Conservation (phyloP, 1,140 invertebrate genomes). For the Mylabris phalerata region DNA sequence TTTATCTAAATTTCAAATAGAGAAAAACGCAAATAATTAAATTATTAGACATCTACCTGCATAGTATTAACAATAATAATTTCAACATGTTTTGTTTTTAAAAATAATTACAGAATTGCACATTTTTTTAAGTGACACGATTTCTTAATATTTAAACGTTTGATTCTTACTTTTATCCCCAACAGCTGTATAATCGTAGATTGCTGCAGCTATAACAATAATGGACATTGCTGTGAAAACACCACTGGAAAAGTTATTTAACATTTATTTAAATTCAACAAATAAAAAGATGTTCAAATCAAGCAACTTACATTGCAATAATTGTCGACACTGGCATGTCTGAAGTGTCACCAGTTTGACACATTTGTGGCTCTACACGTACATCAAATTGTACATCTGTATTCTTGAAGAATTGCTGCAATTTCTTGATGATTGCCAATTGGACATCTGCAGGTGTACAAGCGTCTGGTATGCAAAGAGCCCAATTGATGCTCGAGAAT, state of each 20-base stretch:
- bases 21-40: constrained; percentile 1
- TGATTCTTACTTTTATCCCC: constrained; percentile 28
- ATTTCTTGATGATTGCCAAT: constrained; percentile 39
- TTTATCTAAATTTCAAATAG: constrained; percentile 27
- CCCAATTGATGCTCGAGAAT: constrained; percentile 56
- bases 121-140: background rate
- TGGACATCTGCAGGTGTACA: constrained; percentile 52
- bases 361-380: constrained; percentile 52
- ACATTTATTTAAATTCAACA: background rate
- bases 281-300: background rate
- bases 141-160: background rate
- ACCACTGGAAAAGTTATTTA: constrained; percentile 22
- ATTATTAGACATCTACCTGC: background rate
- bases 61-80: background rate
- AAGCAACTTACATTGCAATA: constrained; percentile 44
- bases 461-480: constrained; percentile 52
- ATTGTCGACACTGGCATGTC: constrained; percentile 41
- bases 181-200: constrained; percentile 29
- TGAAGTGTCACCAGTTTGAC: constrained; percentile 39
- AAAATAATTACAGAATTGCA: background rate
- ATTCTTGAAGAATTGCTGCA: constrained; percentile 27
- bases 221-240: constrained; percentile 28
- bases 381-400: constrained; percentile 47
- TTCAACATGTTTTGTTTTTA: background rate
- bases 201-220: constrained; percentile 26